Evolutionary conservation across 2,888 invertebrate genomes (phyloP), one percentile per base, ranked within the genome.

Genomic region (Drosophila vallismaia): DNA sequence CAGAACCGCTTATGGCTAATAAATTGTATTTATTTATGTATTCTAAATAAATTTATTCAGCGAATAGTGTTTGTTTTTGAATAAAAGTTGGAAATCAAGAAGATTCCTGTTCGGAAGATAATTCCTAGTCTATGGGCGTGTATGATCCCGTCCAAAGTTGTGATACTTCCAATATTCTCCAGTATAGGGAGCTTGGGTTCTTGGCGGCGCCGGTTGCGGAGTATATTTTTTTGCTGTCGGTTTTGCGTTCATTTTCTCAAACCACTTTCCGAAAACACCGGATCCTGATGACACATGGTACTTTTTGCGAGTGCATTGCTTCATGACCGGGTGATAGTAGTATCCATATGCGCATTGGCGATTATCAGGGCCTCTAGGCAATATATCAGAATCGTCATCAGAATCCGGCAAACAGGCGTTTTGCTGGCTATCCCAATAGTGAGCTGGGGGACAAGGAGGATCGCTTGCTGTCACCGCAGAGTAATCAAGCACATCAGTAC

Each of bases 121-220:
- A 4, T 10, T 10, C 8, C 1, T 10, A 1, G 33, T 3, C 33
- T 33, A 33, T 4, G 33, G 33, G 4, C 4, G 8, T 10, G 36
- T 36, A 36, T 6, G n/a, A 36, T 36, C 6, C n/a, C 36, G n/a
- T 36, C 36, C 36, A 36, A 36, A 36, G 2, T 36, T 2, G 10
- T 36, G 5, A 36, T 36, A 36, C 36, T 36, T 36, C 36, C 36
- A 36, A 36, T 36, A 36, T 36, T 36, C 12, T n/a, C 36, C 36
- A 1, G 36, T 36, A n/a, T 36, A 36, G 36, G 2, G 0, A 33
- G 10, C 5, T n/a, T n/a, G 36, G 0, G 5, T 5, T 36, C 6
- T 5, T 0, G 36, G 2, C 6, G n/a, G n/a, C 4, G n/a, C 6
- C n/a, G 36, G 36, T 12, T 5, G n/a, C n/a, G 2, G n/a, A n/a